A percentile compares a stretch with the other conserved stretches of the same genome.
Evolutionary conservation across 2,113 vertebrate genomes (phyloP).

Genomic region (Vimba vimba): DNA sequence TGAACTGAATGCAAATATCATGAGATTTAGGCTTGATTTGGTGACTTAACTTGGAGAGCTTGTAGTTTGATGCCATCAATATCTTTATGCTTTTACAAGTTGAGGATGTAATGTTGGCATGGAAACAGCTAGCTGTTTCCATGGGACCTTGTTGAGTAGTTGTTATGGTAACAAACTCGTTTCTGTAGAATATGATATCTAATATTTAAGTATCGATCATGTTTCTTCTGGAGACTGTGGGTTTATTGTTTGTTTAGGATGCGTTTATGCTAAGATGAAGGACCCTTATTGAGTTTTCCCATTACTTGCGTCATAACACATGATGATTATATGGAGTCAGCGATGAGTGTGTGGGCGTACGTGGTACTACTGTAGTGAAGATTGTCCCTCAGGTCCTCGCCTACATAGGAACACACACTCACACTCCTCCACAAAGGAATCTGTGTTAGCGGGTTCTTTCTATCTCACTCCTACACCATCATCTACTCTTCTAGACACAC

Average conservation of each 20-base stretch:
- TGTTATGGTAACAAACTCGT: conserved; percentile 57
- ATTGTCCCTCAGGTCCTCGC: conserved; percentile 43
- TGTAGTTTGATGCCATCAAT: conserved; percentile 46
- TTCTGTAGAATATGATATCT: conserved; percentile 34
- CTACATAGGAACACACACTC: conserved; percentile 40
- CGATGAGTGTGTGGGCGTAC: conserved; percentile 32
- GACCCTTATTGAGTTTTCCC: conserved; percentile 30
- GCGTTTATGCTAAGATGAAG: background rate
- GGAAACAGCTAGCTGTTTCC: conserved; percentile 52
- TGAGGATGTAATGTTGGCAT: conserved; percentile 53
- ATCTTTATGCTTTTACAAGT: conserved; percentile 42
- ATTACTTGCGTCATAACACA: conserved; percentile 29
- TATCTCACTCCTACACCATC: conserved; percentile 15
- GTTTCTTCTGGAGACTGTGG: background rate
- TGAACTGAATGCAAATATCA: conserved; percentile 33
- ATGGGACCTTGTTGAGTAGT: conserved; percentile 49
- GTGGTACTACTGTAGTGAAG: conserved; percentile 15
- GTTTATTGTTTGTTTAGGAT: conserved; percentile 22
- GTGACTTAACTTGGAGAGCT: conserved; percentile 33
- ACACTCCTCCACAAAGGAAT: conserved; percentile 44
- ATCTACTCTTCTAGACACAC: background rate
- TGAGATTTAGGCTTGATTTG: conserved; percentile 38
- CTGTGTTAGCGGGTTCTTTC: conserved; percentile 1
- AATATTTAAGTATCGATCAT: conserved; percentile 3
- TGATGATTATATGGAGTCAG: conserved; percentile 17